Evolutionary conservation across 2,113 vertebrate genomes (phyloP).

Genomic region (Microtus pennsylvanicus): DNA sequence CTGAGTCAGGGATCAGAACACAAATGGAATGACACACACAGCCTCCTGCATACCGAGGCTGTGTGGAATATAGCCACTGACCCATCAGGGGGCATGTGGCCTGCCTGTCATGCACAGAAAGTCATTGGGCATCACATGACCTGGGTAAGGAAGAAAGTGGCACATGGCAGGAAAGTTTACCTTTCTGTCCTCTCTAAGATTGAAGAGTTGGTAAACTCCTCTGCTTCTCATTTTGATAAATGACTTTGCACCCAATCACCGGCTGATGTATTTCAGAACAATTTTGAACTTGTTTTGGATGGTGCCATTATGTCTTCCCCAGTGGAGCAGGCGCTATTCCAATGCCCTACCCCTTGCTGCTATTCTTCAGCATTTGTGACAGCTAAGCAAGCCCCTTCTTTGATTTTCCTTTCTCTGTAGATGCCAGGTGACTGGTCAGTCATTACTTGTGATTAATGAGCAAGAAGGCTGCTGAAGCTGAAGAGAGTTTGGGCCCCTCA

Average conservation of each 20-base stretch:
- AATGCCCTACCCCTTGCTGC: background rate
- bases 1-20: background rate
- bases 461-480: conserved; percentile 3
- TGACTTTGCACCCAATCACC: conserved; percentile 42
- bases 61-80: background rate
- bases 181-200: conserved; percentile 36
- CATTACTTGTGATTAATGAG: conserved; percentile 75
- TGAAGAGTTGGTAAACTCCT: conserved; percentile 48
- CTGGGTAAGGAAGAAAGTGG: background rate
- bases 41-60: background rate
- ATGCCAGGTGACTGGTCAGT: conserved; percentile 71
- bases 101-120: background rate
- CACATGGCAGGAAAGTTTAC: background rate
- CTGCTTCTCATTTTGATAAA: conserved; percentile 65
- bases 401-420: conserved; percentile 71
- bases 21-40: background rate
- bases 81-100: too few relatives aligned
- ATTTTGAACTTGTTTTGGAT: conserved; percentile 71
- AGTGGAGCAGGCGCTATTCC: background rate
- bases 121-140: background rate
- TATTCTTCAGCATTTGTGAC: conserved; percentile 29
- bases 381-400: conserved; percentile 59
- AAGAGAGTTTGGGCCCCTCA: conserved; percentile 64
- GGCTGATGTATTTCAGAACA: conserved; percentile 71
- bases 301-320: conserved; percentile 43